These are phyloP conservation scores for Cordilura impudica DNA, from an alignment of 2,888 invertebrate species.

Conservation along the genomic window DNA sequence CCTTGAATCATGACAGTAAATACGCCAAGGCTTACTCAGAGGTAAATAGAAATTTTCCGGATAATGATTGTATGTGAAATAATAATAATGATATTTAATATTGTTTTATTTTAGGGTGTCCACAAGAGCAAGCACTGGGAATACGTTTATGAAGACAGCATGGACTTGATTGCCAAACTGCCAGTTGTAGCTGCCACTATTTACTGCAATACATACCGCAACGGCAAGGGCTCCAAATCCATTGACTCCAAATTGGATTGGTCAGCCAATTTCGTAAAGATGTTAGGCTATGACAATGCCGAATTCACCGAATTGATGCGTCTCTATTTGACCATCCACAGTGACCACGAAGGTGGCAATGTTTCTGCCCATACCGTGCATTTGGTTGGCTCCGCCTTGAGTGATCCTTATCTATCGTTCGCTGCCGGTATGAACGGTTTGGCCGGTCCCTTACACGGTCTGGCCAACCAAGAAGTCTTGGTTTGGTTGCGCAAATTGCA, in stretches of 20 bases:
- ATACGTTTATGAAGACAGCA: slow-evolving; percentile 87
- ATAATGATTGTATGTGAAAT: background rate
- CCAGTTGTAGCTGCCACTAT: slow-evolving; percentile 92
- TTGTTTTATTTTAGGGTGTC: slow-evolving; percentile 74
- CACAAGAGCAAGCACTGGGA: slow-evolving; percentile 90
- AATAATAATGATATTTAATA: slow-evolving; percentile 64
- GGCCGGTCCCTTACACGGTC: slow-evolving; percentile 92
- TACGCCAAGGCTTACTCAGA: slow-evolving; percentile 87
- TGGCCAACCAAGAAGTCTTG: slow-evolving; percentile 95
- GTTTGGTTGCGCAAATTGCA: slow-evolving; percentile 95
- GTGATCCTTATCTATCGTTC: slow-evolving; percentile 91
- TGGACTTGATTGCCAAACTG: slow-evolving; percentile 92
- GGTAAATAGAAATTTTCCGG: slow-evolving; percentile 57
- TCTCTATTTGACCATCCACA: slow-evolving; percentile 90
- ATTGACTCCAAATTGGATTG: slow-evolving; percentile 89
- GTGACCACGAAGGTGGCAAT: slow-evolving; percentile 93
- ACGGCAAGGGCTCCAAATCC: slow-evolving; percentile 84
- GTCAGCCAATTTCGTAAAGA: slow-evolving; percentile 89
- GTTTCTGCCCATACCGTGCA: slow-evolving; percentile 94
- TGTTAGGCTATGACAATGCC: slow-evolving; percentile 88
- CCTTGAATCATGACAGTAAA: slow-evolving; percentile 90
- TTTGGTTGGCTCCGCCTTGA: slow-evolving; percentile 90
- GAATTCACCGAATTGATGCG: slow-evolving; percentile 90
- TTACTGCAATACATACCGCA: slow-evolving; percentile 87
- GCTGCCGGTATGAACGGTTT: slow-evolving; percentile 92